Conservation (phyloP, 2,888 invertebrate species). For the Pachymerium ferrugineum region DNA sequence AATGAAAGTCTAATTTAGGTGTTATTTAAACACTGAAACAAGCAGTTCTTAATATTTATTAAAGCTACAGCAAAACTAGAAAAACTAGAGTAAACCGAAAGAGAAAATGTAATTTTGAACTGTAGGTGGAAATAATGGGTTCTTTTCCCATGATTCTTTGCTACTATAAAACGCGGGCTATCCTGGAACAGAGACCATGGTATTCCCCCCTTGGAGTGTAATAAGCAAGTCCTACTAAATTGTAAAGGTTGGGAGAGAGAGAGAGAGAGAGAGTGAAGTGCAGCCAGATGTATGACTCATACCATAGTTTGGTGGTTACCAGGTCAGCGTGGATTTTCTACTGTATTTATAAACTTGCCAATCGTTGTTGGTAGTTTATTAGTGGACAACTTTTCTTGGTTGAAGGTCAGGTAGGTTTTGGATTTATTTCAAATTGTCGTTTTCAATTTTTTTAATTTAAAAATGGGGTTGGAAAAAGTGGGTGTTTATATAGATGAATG, state of each 20-base stretch:
- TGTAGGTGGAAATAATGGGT: too few species aligned
- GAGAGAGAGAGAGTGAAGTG: slow-evolving; percentile 14
- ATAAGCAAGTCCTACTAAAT: neutral
- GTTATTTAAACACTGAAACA: too few species aligned
- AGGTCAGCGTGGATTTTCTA: neutral
- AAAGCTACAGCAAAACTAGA: too few species aligned
- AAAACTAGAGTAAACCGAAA: too few species aligned
- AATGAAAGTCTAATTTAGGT: too few species aligned
- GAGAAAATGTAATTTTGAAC: too few species aligned
- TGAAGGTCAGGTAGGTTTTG: neutral
- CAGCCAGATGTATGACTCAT: slow-evolving; percentile 18
- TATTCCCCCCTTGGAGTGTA: neutral
- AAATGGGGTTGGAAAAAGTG: neutral
- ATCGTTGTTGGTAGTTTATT: neutral
- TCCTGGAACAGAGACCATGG: neutral
- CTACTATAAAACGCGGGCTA: neutral
- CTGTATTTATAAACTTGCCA: neutral
- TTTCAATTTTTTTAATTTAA: neutral
- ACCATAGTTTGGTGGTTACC: slow-evolving; percentile 14
- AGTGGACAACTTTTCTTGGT: neutral
- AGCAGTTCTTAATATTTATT: too few species aligned
- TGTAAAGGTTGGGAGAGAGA: slow-evolving; percentile 8
- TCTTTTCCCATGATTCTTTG: neutral
- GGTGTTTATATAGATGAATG: neutral
- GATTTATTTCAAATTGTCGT: neutral